Conservation (phyloP, 2,113 vertebrate species). For the Bambusicola thoracicus region DNA sequence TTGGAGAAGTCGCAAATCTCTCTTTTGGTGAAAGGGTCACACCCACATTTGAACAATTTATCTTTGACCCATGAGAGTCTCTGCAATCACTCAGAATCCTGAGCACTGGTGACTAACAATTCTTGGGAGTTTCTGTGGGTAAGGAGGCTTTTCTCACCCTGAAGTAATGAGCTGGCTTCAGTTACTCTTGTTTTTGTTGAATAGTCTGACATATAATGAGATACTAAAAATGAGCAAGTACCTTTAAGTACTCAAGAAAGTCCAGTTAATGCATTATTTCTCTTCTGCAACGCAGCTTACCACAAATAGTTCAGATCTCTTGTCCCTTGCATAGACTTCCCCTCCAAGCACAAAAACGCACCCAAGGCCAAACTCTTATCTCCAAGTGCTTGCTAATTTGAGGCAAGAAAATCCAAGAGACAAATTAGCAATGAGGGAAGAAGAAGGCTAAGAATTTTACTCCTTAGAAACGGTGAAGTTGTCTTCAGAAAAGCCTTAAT, state of each 20-base stretch:
- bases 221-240: neutral
- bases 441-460: neutral
- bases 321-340: neutral
- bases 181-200: neutral
- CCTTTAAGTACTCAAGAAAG: neutral
- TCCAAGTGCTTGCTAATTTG: neutral
- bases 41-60: neutral
- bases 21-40: neutral
- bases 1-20: neutral
- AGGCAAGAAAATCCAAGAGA: neutral
- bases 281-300: neutral
- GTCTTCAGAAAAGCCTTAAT: neutral
- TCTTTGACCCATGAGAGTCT: neutral
- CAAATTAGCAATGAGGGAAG: neutral
- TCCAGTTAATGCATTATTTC: neutral
- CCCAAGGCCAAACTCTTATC: neutral
- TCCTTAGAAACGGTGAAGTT: neutral
- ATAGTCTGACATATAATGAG: neutral
- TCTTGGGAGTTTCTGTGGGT: neutral
- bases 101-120: neutral
- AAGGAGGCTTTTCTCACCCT: neutral
- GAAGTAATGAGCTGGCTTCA: neutral
- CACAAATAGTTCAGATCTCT: neutral
- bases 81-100: neutral
- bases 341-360: accelerated